These are phyloP conservation scores for Sympetrum striolatum DNA, from an alignment of 2,888 invertebrate species.

Conservation along the genomic window DNA sequence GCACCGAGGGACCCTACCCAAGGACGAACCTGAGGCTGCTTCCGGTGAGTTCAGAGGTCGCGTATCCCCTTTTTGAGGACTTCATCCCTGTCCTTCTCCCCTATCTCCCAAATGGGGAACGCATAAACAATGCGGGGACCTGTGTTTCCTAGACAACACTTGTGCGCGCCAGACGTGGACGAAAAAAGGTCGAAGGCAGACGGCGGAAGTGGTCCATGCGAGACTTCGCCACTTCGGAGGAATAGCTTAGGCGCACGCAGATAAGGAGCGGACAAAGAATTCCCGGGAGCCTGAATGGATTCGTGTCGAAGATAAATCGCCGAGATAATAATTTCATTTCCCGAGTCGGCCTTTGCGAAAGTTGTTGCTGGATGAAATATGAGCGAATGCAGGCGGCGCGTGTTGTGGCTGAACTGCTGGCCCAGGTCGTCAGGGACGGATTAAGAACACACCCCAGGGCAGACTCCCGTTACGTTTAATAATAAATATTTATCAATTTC, in stretches of 20 bases:
- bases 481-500: too few relatives aligned
- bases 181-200: not conserved
- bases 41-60: not conserved
- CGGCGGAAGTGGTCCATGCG: not conserved
- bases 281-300: too few relatives aligned
- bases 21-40: not conserved
- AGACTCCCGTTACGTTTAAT: not conserved
- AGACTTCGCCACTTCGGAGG: not conserved
- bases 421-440: too few relatives aligned
- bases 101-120: not conserved
- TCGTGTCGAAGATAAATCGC: too few relatives aligned
- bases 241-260: too few relatives aligned
- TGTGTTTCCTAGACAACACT: slow-evolving; percentile 1
- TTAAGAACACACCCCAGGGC: too few relatives aligned
- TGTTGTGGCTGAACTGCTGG: too few relatives aligned
- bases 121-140: slow-evolving; percentile 23
- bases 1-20: not conserved
- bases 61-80: not conserved
- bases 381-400: not conserved
- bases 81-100: not conserved
- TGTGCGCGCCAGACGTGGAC: not conserved
- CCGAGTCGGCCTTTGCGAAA: too few relatives aligned
- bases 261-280: too few relatives aligned
- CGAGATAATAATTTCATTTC: too few relatives aligned
- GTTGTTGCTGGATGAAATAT: not conserved